Conservation (phyloP, 2,797 vertebrate species). For the Heliangelus exortis region DNA sequence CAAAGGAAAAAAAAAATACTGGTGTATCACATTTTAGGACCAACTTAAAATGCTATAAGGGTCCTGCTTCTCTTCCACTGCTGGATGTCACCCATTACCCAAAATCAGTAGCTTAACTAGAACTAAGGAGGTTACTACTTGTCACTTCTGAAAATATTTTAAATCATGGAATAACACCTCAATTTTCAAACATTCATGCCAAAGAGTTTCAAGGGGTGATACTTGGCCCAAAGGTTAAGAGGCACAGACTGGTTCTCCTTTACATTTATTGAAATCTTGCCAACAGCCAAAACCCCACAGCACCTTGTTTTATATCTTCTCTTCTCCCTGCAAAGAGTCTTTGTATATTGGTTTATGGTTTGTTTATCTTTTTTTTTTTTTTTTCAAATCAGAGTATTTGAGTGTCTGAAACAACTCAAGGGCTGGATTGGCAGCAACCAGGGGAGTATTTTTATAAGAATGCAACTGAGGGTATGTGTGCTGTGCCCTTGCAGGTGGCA, state of each 20-base stretch:
- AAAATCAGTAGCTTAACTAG: neutral
- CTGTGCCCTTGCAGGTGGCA: neutral
- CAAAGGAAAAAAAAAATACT: neutral
- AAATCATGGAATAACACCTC: neutral
- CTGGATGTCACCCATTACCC: too few relatives aligned
- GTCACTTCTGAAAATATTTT: neutral
- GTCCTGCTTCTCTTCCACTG: too few relatives aligned
- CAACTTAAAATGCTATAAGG: neutral
- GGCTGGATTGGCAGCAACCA: neutral
- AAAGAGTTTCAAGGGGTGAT: neutral
- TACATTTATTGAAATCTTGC: neutral
- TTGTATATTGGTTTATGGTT: neutral
- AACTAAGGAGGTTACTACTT: neutral
- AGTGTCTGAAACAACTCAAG: neutral
- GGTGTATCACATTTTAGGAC: neutral
- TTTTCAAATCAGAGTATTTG: neutral
- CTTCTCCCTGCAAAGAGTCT: neutral
- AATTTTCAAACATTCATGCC: neutral
- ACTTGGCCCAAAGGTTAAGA: neutral
- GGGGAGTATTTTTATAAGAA: neutral
- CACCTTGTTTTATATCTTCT: neutral
- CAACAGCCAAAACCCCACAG: neutral
- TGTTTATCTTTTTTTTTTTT: neutral
- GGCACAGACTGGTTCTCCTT: neutral
- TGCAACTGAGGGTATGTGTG: neutral